These are phyloP conservation scores for Ctenoplectra terminalis DNA, from an alignment of 1,140 invertebrate genomes.

Conservation along the genomic window DNA sequence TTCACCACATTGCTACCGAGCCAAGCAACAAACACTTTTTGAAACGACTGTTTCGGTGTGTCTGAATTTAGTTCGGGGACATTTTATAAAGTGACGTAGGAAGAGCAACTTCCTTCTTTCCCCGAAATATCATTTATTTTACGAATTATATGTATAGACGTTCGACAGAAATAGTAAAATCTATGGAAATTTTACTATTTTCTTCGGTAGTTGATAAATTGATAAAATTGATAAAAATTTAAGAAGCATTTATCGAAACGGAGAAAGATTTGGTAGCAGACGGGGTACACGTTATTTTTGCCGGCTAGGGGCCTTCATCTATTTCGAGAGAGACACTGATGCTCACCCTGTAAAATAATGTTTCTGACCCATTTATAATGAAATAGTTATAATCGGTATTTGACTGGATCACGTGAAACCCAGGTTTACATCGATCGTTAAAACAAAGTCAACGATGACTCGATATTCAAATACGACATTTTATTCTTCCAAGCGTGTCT, in stretches of 20 bases:
- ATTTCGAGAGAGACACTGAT: constrained; percentile 76
- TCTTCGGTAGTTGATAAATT: too few species aligned
- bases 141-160: neutral
- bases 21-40: constrained; percentile 54
- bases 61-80: constrained; percentile 60
- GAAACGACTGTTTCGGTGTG: constrained; percentile 47
- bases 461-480: constrained; percentile 15
- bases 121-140: neutral
- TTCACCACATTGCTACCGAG: constrained; percentile 11
- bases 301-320: constrained; percentile 80
- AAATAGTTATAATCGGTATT: constrained; percentile 46
- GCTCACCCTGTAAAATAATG: constrained; percentile 73
- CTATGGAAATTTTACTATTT: neutral
- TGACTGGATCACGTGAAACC: too few species aligned
- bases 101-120: neutral
- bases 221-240: neutral
- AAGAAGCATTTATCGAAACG: constrained; percentile 8
- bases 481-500: constrained; percentile 33
- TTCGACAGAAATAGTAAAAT: neutral
- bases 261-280: constrained; percentile 10
- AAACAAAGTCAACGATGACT: neutral
- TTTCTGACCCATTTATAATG: constrained; percentile 81
- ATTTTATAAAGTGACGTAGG: constrained; percentile 18
- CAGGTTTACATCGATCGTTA: neutral
- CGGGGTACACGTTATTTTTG: constrained; percentile 77